Percentiles rank a stretch among this genome's conserved stretches.
Evolutionary conservation across 2,113 vertebrate species (phyloP).

Genomic region (Etia nguti): DNA sequence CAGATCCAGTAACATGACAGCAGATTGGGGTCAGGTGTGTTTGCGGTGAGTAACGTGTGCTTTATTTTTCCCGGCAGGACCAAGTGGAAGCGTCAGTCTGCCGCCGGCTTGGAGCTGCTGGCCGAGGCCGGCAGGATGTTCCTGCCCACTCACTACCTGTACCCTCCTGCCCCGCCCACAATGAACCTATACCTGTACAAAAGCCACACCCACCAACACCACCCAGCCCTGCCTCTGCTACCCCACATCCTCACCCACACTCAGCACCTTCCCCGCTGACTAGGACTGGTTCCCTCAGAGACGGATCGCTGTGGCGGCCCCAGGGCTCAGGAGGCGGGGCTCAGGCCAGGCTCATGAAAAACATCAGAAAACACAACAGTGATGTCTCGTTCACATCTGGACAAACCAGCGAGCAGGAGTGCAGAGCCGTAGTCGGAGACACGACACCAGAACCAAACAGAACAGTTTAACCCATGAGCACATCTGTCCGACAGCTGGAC

Average conservation of each 20-base stretch:
- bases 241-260: slow-evolving; percentile 80
- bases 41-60: neutral
- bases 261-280: neutral
- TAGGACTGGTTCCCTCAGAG: neutral
- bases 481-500: neutral
- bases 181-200: slow-evolving; percentile 82
- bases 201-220: slow-evolving; percentile 38
- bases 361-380: neutral
- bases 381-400: neutral
- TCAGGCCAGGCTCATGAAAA: neutral
- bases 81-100: slow-evolving; percentile 92
- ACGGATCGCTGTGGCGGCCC: neutral
- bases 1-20: neutral
- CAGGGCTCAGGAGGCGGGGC: neutral
- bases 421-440: neutral
- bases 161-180: slow-evolving; percentile 79
- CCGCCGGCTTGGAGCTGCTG: slow-evolving; percentile 84
- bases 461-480: neutral
- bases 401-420: neutral
- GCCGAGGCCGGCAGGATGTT: slow-evolving; percentile 84
- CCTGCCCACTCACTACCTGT: slow-evolving; percentile 82
- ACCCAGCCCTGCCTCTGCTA: slow-evolving; percentile 67
- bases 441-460: neutral
- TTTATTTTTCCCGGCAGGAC: slow-evolving; percentile 73
- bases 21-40: neutral